A percentile compares a stretch with the other conserved stretches of the same genome.
Evolutionary conservation across 2,888 invertebrate genomes (phyloP).

Genomic region (Drosophila mayaguana): DNA sequence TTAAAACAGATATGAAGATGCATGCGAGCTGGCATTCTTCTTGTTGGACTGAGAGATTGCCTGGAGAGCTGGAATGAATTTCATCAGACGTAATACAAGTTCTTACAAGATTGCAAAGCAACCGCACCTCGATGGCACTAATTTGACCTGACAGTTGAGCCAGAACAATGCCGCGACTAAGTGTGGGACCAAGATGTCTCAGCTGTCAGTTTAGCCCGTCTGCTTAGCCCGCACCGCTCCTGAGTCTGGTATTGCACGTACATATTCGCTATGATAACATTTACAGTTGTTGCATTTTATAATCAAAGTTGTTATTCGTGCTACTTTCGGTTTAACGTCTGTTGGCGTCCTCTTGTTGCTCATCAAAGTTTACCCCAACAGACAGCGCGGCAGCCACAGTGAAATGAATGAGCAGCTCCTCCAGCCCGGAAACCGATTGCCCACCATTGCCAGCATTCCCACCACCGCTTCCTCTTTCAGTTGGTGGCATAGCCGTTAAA

Average conservation of each 20-base stretch:
- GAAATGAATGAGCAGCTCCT: conserved; percentile 66
- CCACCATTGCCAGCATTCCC: background rate
- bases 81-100: conserved; percentile 37
- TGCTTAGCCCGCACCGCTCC: background rate
- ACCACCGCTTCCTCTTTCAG: background rate
- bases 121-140: conserved; percentile 41
- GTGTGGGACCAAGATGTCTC: conserved; percentile 11
- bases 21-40: no score
- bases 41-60: background rate
- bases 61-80: conserved; percentile 2
- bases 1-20: no score
- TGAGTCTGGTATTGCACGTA: conserved; percentile 48
- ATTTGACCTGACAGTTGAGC: conserved; percentile 55
- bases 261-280: conserved; percentile 69
- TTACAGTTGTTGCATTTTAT: conserved; percentile 78
- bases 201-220: conserved; percentile 27
- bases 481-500: conserved; percentile 70
- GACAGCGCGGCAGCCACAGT: conserved; percentile 67
- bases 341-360: conserved; percentile 51
- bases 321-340: conserved; percentile 67
- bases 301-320: conserved; percentile 76
- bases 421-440: background rate
- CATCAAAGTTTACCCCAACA: conserved; percentile 76
- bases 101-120: conserved; percentile 19
- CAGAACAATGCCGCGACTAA: conserved; percentile 39